Conservation (phyloP, 2,113 vertebrate species). For the Poeciliopsis turrubarensis region DNA sequence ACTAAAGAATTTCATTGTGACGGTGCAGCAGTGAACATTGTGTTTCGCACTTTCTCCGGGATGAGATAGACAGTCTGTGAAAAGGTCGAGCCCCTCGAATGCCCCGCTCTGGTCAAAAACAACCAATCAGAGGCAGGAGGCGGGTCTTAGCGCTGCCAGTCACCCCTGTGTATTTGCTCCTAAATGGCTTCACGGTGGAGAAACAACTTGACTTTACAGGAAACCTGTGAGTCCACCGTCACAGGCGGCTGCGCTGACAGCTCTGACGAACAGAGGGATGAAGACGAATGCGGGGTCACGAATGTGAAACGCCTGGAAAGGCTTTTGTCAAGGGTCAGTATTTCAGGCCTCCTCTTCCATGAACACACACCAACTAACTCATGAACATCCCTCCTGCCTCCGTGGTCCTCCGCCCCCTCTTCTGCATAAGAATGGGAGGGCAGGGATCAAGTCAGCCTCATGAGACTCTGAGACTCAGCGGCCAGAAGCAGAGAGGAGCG, state of each 20-base stretch:
- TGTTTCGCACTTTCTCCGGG: background rate
- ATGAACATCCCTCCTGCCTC: slow-evolving; percentile 29
- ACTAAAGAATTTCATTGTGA: background rate
- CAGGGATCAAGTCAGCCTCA: slow-evolving; percentile 52
- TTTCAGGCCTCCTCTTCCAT: background rate
- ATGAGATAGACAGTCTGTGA: too few species aligned
- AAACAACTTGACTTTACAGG: too few species aligned
- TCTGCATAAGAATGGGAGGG: slow-evolving; percentile 58
- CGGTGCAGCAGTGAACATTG: background rate
- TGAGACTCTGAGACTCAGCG: slow-evolving; percentile 32
- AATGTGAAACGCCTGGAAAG: background rate
- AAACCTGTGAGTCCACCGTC: too few species aligned
- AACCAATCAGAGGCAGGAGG: too few species aligned
- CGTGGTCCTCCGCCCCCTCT: slow-evolving; percentile 38
- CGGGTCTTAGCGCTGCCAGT: too few species aligned
- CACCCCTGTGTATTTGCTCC: too few species aligned
- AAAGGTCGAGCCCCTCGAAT: too few species aligned
- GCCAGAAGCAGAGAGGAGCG: slow-evolving; percentile 36
- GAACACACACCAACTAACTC: background rate
- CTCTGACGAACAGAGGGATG: too few species aligned
- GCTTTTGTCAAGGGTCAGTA: background rate
- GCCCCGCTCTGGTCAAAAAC: too few species aligned
- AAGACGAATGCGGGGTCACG: too few species aligned
- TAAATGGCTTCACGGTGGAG: too few species aligned
- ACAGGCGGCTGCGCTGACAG: too few species aligned